Percentiles rank a stretch among this genome's conserved stretches.
These are phyloP conservation scores for Bellardia bayeri DNA, from an alignment of 2,888 invertebrate species.

Conservation along the genomic window DNA sequence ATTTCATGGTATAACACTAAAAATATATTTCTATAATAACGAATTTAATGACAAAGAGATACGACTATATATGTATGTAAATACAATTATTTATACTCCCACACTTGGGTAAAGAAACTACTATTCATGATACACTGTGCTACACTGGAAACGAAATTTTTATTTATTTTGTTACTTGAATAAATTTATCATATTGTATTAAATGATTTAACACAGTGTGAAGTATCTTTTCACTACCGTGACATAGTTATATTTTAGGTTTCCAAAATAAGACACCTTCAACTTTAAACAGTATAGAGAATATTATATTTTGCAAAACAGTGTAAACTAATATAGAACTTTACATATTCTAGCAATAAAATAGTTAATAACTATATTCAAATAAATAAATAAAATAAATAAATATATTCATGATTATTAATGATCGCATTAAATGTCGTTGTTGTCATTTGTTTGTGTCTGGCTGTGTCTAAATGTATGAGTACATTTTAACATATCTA, in stretches of 20 bases:
- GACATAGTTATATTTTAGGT: too few species aligned
- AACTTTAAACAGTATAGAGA: too few species aligned
- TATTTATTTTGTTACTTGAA: too few species aligned
- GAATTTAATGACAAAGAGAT: too few species aligned
- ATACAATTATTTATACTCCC: neutral
- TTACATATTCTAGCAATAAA: neutral
- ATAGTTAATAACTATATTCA: neutral
- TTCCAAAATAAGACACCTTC: too few species aligned
- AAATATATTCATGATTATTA: constrained; percentile 3
- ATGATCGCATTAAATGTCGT: constrained; percentile 1
- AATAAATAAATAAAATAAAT: neutral
- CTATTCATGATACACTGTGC: neutral
- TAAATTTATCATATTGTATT: too few species aligned
- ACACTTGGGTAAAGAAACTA: neutral
- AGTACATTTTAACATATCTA: constrained; percentile 13
- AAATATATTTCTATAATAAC: neutral
- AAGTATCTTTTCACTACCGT: too few species aligned
- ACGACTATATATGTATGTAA: neutral
- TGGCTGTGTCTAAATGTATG: too few species aligned
- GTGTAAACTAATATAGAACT: neutral
- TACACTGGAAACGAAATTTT: too few species aligned
- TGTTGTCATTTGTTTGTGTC: neutral
- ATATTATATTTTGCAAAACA: neutral
- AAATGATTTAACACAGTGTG: too few species aligned
- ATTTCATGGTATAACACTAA: neutral